Evolutionary conservation across 2,797 vertebrate genomes (phyloP).

Genomic region (Gambusia yucatana): DNA sequence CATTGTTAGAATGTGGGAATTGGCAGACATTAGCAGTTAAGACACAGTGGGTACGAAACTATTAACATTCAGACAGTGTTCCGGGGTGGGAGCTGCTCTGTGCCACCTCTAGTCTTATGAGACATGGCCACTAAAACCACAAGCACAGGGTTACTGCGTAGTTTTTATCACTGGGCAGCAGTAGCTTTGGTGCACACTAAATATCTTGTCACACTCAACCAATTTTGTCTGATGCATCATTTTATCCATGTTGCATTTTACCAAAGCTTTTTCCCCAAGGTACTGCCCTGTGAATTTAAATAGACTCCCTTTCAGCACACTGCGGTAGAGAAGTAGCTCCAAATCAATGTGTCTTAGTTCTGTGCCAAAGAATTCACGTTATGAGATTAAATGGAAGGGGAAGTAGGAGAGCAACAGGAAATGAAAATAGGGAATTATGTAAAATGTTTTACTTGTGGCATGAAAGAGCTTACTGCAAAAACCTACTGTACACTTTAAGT

Average conservation of each 20-base stretch:
- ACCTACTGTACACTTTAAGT: constrained; percentile 9
- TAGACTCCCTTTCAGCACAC: constrained; percentile 46
- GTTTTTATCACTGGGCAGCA: constrained; percentile 46
- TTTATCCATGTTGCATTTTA: constrained; percentile 17
- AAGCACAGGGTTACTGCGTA: constrained; percentile 42
- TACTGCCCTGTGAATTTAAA: constrained; percentile 55
- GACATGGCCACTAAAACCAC: constrained; percentile 42
- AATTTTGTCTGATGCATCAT: constrained; percentile 16
- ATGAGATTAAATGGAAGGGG: constrained; percentile 45
- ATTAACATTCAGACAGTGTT: constrained; percentile 76
- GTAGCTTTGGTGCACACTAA: constrained; percentile 5
- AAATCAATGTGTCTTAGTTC: constrained; percentile 51
- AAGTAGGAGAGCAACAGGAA: constrained; percentile 62
- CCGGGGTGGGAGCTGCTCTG: constrained; percentile 64
- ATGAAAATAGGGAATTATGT: constrained; percentile 68
- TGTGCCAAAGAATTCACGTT: constrained; percentile 49
- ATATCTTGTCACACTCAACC: background rate
- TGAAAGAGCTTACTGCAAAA: constrained; percentile 41
- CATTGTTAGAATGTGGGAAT: constrained; percentile 67
- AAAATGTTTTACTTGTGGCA: constrained; percentile 11
- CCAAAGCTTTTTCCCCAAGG: constrained; percentile 13
- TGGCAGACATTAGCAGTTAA: constrained; percentile 57
- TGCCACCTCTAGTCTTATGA: constrained; percentile 68
- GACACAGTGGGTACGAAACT: constrained; percentile 62
- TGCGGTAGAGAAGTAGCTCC: constrained; percentile 33